These are phyloP conservation scores for Linurgus olivaceus DNA, from an alignment of 2,797 vertebrate genomes.

Conservation along the genomic window DNA sequence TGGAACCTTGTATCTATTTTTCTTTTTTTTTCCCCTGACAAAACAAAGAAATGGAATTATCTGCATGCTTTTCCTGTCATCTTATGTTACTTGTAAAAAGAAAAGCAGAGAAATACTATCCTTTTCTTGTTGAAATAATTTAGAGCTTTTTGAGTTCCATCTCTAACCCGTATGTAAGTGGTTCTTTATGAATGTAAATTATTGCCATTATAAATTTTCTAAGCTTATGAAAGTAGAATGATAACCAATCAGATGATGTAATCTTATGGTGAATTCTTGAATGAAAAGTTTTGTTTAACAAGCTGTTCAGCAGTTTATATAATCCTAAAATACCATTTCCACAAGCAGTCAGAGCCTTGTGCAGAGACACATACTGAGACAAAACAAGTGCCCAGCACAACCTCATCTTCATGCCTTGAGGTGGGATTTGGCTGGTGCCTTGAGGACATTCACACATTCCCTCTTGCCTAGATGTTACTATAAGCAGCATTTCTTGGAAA, in stretches of 20 bases:
- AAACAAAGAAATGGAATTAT: neutral
- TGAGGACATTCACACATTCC: neutral
- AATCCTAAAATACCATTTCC: neutral
- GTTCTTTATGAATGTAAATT: neutral
- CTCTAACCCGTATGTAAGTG: neutral
- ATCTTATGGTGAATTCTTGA: neutral
- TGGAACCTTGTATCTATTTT: neutral
- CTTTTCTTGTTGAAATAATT: neutral
- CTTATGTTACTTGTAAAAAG: neutral
- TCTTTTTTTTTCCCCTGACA: neutral
- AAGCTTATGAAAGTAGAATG: neutral
- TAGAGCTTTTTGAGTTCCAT: neutral
- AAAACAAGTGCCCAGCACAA: neutral
- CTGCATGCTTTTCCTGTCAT: neutral
- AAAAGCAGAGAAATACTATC: neutral
- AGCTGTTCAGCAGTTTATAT: neutral
- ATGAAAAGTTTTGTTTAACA: neutral
- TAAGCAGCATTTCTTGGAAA: neutral
- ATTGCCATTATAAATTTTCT: neutral
- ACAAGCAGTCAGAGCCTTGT: neutral
- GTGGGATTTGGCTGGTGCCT: neutral
- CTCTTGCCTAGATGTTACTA: neutral
- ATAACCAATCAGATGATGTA: neutral
- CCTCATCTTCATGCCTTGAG: neutral
- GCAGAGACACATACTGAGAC: neutral